Percentiles rank a stretch among this genome's conserved stretches.
Conservation (phyloP, 2,113 vertebrate species). For the Ginglymostoma cirratum region DNA sequence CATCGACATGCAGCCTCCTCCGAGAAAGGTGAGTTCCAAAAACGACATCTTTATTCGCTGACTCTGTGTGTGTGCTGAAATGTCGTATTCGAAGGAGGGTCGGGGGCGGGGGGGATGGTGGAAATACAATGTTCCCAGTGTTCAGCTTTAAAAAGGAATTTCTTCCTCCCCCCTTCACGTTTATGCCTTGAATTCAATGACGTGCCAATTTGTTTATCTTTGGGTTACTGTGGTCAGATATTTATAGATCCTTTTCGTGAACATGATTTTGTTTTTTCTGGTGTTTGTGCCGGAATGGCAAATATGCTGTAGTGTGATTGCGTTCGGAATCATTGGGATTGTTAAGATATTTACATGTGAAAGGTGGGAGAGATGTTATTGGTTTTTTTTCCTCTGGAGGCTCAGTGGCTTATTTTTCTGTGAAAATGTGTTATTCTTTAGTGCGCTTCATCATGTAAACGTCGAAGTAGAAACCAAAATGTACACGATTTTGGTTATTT, state of each 20-base stretch:
- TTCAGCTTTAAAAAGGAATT: not conserved
- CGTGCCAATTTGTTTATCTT: not conserved
- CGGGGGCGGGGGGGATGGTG: constrained; percentile 41
- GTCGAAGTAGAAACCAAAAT: not conserved
- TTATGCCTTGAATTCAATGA: not conserved
- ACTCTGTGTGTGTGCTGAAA: constrained; percentile 40
- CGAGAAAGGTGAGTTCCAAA: constrained; percentile 73
- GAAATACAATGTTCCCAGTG: constrained; percentile 19
- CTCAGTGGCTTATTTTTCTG: not conserved
- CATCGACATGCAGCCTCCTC: constrained; percentile 89
- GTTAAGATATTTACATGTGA: constrained; percentile 28
- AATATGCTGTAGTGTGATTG: not conserved
- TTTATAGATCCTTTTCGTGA: not conserved
- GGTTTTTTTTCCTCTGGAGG: not conserved
- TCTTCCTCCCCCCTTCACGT: not conserved
- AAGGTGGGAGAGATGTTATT: constrained; percentile 4
- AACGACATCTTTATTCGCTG: accelerated
- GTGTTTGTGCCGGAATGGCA: not conserved
- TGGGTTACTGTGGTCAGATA: not conserved
- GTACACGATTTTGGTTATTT: not conserved
- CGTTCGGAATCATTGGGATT: not conserved
- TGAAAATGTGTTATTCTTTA: not conserved
- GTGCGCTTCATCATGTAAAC: not conserved
- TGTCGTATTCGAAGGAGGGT: not conserved
- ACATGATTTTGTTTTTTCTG: not conserved